These are phyloP conservation scores for Drosophila mayaguana DNA, from an alignment of 2,888 invertebrate genomes.

Conservation along the genomic window DNA sequence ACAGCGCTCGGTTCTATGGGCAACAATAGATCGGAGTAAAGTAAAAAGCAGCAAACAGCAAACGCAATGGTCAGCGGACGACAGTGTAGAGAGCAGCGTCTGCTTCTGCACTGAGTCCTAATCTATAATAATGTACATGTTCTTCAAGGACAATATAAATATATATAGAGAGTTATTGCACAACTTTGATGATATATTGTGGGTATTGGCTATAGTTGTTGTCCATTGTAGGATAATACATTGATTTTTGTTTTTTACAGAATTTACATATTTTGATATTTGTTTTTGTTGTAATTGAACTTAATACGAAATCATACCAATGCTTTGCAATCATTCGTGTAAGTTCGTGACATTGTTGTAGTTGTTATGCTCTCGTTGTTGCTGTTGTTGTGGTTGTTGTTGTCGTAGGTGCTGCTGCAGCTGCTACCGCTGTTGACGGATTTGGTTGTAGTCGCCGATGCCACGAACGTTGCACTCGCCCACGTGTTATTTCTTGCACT, in stretches of 20 bases:
- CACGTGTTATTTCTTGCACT: constrained; percentile 53
- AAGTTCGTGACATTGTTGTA: constrained; percentile 78
- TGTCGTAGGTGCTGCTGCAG: constrained; percentile 40
- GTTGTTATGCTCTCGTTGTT: constrained; percentile 42
- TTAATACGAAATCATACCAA: constrained; percentile 85
- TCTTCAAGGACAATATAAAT: constrained; percentile 53
- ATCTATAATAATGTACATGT: constrained; percentile 57
- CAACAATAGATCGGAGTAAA: constrained; percentile 18
- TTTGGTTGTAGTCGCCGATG: constrained; percentile 36
- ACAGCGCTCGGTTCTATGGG: background rate
- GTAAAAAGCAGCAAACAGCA: constrained; percentile 59
- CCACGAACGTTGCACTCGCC: constrained; percentile 70
- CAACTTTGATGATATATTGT: constrained; percentile 25
- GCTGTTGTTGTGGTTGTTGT: constrained; percentile 21
- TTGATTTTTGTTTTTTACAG: constrained; percentile 30
- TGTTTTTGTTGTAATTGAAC: constrained; percentile 69
- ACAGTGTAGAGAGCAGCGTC: background rate
- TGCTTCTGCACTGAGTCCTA: constrained; percentile 1
- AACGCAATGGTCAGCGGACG: constrained; percentile 34
- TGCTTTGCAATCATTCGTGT: constrained; percentile 84
- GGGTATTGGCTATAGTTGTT: constrained; percentile 38
- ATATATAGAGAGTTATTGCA: constrained; percentile 18
- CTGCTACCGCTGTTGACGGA: constrained; percentile 27
- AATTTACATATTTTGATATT: constrained; percentile 43
- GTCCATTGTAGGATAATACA: constrained; percentile 32